A percentile compares a stretch with the other conserved stretches of the same genome.
Conservation (phyloP, 1,140 invertebrate species). For the Drosophila trapezifrons region DNA sequence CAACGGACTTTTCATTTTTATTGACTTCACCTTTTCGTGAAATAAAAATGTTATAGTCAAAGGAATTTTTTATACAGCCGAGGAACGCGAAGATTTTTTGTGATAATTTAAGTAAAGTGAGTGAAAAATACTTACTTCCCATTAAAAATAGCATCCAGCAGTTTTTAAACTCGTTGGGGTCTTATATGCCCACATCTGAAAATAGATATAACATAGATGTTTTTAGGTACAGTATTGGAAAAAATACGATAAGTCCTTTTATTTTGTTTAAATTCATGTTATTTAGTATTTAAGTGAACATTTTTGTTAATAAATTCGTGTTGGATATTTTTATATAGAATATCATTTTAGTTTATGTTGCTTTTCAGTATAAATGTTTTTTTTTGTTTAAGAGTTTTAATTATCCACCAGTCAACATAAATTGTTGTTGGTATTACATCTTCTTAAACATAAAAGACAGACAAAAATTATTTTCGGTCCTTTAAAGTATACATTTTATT, state of each 20-base stretch:
- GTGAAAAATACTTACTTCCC: background rate
- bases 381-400: too few relatives aligned
- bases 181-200: background rate
- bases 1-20: background rate
- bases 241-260: background rate
- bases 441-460: too few relatives aligned
- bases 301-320: slow-evolving; percentile 23
- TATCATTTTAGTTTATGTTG: slow-evolving; percentile 14
- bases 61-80: too few relatives aligned
- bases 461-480: too few relatives aligned
- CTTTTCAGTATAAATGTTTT: background rate
- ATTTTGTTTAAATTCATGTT: too few relatives aligned
- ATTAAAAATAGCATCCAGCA: background rate
- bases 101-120: background rate
- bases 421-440: too few relatives aligned
- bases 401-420: too few relatives aligned
- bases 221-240: background rate
- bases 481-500: too few relatives aligned
- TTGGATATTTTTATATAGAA: slow-evolving; percentile 9
- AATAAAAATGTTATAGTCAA: too few relatives aligned
- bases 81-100: background rate
- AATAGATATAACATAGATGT: background rate
- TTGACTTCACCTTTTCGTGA: too few relatives aligned
- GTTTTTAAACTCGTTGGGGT: background rate
- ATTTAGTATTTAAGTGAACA: too few relatives aligned